Evolutionary conservation across 1,140 invertebrate species (phyloP), one percentile per base, ranked within the genome.

Genomic region (Chrysopa pallens): DNA sequence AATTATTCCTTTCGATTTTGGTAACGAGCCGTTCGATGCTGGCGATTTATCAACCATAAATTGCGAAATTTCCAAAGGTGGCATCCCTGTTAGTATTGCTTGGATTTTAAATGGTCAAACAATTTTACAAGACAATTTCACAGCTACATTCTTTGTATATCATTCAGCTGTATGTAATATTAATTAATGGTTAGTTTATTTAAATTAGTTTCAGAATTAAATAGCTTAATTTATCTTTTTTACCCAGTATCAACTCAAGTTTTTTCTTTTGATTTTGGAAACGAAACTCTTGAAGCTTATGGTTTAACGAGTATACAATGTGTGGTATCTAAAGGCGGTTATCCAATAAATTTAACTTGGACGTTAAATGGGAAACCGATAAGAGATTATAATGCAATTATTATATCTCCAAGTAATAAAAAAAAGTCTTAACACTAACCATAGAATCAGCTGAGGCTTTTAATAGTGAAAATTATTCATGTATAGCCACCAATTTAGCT

Each of bases 391-490:
- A 23, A 23, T 23, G 17, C 17, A 23, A 48, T 59, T 46, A 50
- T 57, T 31, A 45, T 54, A 40, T 45, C 57, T 27, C 48, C 48
- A 41, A 41, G 50, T 13, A 45, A 48, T 35, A 56, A 52, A 44
- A 52, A 44, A 53, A 54, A 42, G 47, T 52, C 31, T 54, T 50
- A 36, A 45, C 47, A 8, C 64, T 84, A 42, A 76, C 67, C 39
- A 80, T 84, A 38, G 74, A 80, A 49, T 70, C 71, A 13, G 73
- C 81, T 36, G 66, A 65, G 36, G 73, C 74, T 46, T 65, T 69
- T 48, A 79, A 85, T 56, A 70, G 70, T 52, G 82, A 82, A 43
- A 76, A 78, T 59, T 84, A 82, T 52, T 76, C 74, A 28, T 84
- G 81, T 54, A 51, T 46, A 29, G 53, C 50, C 28, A 48, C 44